Evolutionary conservation across 2,113 vertebrate genomes (phyloP), one percentile per base, ranked within the genome.

Genomic region (Chitala chitala): DNA sequence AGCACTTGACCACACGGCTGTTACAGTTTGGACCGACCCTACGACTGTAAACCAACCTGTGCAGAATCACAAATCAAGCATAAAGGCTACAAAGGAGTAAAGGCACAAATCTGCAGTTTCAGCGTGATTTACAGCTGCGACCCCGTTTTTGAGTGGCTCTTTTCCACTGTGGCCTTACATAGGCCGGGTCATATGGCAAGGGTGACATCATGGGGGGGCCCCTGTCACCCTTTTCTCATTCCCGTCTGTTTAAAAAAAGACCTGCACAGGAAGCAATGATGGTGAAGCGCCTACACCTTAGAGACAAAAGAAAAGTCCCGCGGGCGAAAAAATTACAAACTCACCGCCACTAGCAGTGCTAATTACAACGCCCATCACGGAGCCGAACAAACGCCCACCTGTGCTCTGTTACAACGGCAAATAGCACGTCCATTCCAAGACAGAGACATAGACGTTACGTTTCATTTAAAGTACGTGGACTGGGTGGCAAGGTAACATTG

Each of bases 281-380:
- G 13, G 29, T 44, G 36, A n/a, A 7, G 4, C 42, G 46, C 33
- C 42, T 24, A 66, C 20, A 66, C 64, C 38, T 15, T 17, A 8
- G 10, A 66, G 9, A 48, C 48, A 51, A 10, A 48, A 22, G n/a
- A 13, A 29, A 24, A 68, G 40, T 29, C 64, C 64, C 64, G 26
- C 64, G 46, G 10, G 24, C 24, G 17, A 29, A n/a, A 36, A 13
- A 68, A 68, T 68, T 68, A 68, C 40, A 66, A 66, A 66, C 22
- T 29, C 26, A 68, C 64, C 26, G 10, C 20, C n/a, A 3, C 42
- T 29, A 51, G 20, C 12, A 51, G 20, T 51, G 20, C 12, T 15
- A 15, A 9, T 51, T 20, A 10, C 5, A 17, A 33, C 31, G 10
- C 2, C 31, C 59, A 63, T 33, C 10, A 38, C 17, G 5, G 59